Evolutionary conservation across 2,888 invertebrate species (phyloP).

Genomic region (Parapristionchus giblindavisi): DNA sequence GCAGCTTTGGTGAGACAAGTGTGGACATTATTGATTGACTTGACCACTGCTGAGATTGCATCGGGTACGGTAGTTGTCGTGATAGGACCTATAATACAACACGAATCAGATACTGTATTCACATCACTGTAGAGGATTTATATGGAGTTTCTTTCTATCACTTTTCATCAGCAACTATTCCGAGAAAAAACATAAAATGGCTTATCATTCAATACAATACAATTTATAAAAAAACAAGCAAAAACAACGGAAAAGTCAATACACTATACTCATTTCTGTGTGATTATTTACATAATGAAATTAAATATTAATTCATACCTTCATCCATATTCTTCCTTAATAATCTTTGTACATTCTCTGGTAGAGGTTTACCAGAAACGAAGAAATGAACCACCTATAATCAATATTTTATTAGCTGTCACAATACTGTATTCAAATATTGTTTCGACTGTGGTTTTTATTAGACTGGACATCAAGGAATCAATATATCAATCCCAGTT

Average conservation of each 20-base stretch:
- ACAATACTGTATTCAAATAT: not conserved
- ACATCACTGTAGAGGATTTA: no score
- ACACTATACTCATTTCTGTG: not conserved
- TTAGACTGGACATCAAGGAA: not conserved
- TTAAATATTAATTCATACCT: not conserved
- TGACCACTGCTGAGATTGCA: constrained; percentile 4
- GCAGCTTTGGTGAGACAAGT: not conserved
- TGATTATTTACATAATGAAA: not conserved
- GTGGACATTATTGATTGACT: not conserved
- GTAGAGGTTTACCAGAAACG: not conserved
- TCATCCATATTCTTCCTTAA: constrained; percentile 3
- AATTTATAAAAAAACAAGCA: not conserved
- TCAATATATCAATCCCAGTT: not conserved
- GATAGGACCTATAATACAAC: no score
- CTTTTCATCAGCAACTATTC: not conserved
- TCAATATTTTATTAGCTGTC: not conserved
- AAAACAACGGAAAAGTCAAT: not conserved
- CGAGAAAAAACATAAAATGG: not conserved
- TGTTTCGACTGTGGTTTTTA: not conserved
- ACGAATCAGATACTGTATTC: no score
- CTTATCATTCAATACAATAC: not conserved
- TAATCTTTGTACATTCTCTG: constrained; percentile 12
- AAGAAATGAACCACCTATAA: constrained; percentile 20
- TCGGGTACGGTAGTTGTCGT: constrained; percentile 5
- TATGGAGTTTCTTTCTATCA: not conserved